Conservation (phyloP, 2,113 vertebrate genomes). For the Microtus richardsoni region DNA sequence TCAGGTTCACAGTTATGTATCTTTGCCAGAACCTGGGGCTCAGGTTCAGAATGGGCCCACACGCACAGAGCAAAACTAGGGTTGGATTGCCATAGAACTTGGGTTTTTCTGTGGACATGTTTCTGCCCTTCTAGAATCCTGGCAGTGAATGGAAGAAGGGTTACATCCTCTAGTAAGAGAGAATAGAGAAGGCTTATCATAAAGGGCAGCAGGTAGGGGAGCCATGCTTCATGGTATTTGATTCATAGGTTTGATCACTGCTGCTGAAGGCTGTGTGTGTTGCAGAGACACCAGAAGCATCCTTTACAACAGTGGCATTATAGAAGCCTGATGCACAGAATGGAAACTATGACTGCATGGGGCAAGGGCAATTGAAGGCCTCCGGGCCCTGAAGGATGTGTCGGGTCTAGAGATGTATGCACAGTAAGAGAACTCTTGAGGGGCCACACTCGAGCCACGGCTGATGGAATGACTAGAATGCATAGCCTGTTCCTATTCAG, state of each 20-base stretch:
- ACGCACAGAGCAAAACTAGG: not conserved
- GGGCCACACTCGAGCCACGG: fast-evolving
- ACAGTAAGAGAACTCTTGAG: not conserved
- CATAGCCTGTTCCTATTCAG: not conserved
- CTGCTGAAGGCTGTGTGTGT: not conserved
- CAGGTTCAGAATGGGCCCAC: not conserved
- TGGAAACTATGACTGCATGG: fast-evolving
- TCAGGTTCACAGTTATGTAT: not conserved
- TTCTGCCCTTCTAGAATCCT: not conserved
- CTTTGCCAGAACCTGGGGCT: not conserved
- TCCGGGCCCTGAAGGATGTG: not conserved
- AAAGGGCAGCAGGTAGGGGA: not conserved
- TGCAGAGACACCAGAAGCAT: not conserved
- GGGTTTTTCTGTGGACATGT: not conserved
- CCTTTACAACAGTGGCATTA: fast-evolving
- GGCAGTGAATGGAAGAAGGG: not conserved
- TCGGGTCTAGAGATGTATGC: not conserved
- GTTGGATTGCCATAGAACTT: not conserved
- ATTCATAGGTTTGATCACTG: not conserved
- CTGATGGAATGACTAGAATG: no score
- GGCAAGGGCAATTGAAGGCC: not conserved
- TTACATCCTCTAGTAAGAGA: not conserved
- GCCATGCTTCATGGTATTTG: fast-evolving
- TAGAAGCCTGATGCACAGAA: not conserved
- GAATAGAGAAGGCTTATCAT: not conserved